phyloP scores from a whole-genome alignment of 2,797 vertebrate species.

The Pseudomugil tenellus region DNA sequence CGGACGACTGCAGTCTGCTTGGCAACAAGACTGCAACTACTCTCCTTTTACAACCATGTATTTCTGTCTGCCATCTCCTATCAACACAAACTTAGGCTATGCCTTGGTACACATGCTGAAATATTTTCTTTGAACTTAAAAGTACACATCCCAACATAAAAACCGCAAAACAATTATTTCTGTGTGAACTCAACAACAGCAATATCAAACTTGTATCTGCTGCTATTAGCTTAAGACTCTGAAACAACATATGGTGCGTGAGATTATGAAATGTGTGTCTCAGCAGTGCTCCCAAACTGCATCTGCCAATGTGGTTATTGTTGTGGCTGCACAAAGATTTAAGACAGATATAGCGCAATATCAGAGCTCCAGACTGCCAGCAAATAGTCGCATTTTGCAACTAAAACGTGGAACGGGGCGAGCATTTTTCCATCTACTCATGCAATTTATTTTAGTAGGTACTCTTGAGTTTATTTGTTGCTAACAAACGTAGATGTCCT shows the following conservation, averaged over 20 bases:
- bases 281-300: slow-evolving; percentile 61
- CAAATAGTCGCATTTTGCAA: too few relatives aligned
- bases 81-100: slow-evolving; percentile 21
- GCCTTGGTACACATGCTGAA: not conserved
- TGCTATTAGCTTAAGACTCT: slow-evolving; percentile 49
- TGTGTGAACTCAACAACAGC: slow-evolving; percentile 1
- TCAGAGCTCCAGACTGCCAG: too few relatives aligned
- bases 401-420: too few relatives aligned
- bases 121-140: slow-evolving; percentile 7
- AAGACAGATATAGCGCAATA: slow-evolving; percentile 35
- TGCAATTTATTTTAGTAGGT: too few relatives aligned
- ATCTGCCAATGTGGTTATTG: slow-evolving; percentile 60
- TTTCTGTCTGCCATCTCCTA: slow-evolving; percentile 55
- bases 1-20: slow-evolving; percentile 57
- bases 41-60: slow-evolving; percentile 54
- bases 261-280: slow-evolving; percentile 76
- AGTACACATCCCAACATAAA: not conserved
- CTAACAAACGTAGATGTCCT: too few relatives aligned
- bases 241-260: slow-evolving; percentile 75
- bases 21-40: slow-evolving; percentile 57
- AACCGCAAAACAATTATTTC: not conserved
- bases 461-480: too few relatives aligned
- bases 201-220: slow-evolving; percentile 50
- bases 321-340: slow-evolving; percentile 66
- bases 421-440: too few relatives aligned